Evolutionary conservation across 2,113 vertebrate species (phyloP).

Genomic region (Percopsis transmontana): DNA sequence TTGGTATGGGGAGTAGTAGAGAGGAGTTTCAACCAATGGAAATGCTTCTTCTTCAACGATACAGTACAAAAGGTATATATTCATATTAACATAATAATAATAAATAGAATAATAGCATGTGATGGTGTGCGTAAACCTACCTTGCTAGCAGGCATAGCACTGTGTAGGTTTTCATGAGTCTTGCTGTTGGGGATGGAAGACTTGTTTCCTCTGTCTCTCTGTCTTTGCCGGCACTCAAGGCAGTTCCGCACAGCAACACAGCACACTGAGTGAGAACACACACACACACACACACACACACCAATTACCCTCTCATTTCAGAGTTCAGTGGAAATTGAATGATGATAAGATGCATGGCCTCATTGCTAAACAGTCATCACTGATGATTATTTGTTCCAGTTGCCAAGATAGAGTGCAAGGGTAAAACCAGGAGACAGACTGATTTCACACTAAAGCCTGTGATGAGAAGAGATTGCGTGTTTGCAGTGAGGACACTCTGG

Average conservation of each 20-base stretch:
- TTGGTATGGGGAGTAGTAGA: no score
- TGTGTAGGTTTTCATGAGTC: constrained; percentile 84
- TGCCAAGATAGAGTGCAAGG: constrained; percentile 9
- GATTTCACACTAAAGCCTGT: constrained; percentile 60
- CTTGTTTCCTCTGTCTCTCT: constrained; percentile 83
- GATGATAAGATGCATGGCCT: constrained; percentile 53
- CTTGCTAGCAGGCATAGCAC: constrained; percentile 77
- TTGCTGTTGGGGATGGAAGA: constrained; percentile 79
- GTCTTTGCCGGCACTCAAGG: constrained; percentile 91
- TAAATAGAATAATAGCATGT: no score
- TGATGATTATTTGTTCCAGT: constrained; percentile 58
- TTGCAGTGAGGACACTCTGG: constrained; percentile 41
- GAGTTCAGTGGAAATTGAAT: constrained; percentile 47
- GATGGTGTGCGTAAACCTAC: constrained; percentile 63
- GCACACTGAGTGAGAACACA: constrained; percentile 80
- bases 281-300: constrained; percentile 14
- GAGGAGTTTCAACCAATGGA: no score
- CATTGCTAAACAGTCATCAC: constrained; percentile 52
- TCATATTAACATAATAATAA: no score
- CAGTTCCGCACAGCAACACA: constrained; percentile 96
- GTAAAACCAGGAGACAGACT: constrained; percentile 59
- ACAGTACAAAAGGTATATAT: no score
- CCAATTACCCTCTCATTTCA: constrained; percentile 22
- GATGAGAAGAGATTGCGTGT: constrained; percentile 41
- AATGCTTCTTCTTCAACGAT: no score